Evolutionary conservation across 2,113 vertebrate genomes (phyloP).

Genomic region (Phalacrocorax carbo): DNA sequence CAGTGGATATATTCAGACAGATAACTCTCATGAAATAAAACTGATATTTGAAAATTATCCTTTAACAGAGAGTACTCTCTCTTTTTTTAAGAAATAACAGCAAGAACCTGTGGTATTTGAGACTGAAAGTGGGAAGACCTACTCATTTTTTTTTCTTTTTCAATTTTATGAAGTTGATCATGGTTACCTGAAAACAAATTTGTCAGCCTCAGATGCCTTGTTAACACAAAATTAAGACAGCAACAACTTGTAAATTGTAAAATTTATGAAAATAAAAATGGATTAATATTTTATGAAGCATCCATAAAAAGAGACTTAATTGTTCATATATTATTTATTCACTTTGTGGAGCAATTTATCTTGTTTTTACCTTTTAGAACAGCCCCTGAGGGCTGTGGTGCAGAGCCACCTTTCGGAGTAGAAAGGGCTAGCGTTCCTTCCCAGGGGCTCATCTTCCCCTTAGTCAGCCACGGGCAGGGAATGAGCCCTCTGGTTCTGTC

Average conservation of each 20-base stretch:
- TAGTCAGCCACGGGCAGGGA: not conserved
- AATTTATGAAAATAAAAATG: slow-evolving; percentile 74
- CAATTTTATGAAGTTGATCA: not conserved
- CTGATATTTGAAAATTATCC: not conserved
- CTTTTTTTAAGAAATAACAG: not conserved
- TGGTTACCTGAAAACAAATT: not conserved
- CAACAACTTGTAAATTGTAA: slow-evolving; percentile 73
- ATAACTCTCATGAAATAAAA: not conserved
- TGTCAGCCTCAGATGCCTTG: slow-evolving; percentile 31
- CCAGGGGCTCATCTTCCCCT: not conserved
- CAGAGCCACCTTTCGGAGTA: not conserved
- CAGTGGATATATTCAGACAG: not conserved
- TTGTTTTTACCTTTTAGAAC: slow-evolving; percentile 40
- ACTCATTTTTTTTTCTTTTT: not conserved
- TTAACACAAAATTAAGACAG: slow-evolving; percentile 60
- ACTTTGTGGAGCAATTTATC: slow-evolving; percentile 30
- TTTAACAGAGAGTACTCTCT: not conserved
- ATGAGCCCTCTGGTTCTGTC: not conserved
- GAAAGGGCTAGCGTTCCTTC: fast-evolving
- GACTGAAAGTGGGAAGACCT: not conserved
- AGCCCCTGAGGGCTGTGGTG: not conserved
- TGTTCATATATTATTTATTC: slow-evolving; percentile 54
- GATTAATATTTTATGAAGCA: slow-evolving; percentile 65
- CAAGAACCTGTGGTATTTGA: not conserved
- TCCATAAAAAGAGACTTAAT: slow-evolving; percentile 65